Evolutionary conservation across 2,113 vertebrate genomes (phyloP).

Genomic region (Heloderma charlesbogerti): DNA sequence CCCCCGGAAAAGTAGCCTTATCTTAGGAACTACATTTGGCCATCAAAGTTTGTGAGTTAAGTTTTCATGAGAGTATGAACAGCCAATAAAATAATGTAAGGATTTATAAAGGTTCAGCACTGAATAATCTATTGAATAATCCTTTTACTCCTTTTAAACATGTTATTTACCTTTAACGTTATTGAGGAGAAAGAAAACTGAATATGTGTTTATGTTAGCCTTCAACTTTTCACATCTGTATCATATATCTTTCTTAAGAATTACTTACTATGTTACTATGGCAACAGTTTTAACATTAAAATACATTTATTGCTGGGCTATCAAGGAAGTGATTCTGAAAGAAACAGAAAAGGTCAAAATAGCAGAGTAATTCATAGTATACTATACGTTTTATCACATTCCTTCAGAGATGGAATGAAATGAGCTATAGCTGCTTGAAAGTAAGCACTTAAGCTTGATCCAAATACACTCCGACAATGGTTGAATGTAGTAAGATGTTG

Average conservation of each 20-base stretch:
- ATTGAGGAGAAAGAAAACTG: constrained; percentile 63
- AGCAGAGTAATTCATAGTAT: constrained; percentile 59
- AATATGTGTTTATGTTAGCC: constrained; percentile 67
- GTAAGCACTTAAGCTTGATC: constrained; percentile 42
- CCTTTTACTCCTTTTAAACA: constrained; percentile 69
- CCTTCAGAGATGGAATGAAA: constrained; percentile 61
- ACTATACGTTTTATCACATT: constrained; percentile 33
- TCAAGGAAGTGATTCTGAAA: constrained; percentile 68
- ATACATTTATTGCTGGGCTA: constrained; percentile 75
- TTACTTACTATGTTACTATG: constrained; percentile 72
- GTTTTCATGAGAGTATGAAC: constrained; percentile 49
- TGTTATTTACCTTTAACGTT: constrained; percentile 63
- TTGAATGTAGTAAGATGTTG: constrained; percentile 59
- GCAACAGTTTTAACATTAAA: constrained; percentile 74
- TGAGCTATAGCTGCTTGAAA: constrained; percentile 41
- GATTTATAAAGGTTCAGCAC: constrained; percentile 48
- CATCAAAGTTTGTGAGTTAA: constrained; percentile 40
- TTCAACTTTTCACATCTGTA: constrained; percentile 74
- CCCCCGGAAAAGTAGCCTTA: not conserved
- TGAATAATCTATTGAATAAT: constrained; percentile 64
- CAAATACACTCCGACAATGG: constrained; percentile 60
- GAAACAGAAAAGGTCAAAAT: constrained; percentile 61
- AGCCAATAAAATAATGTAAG: constrained; percentile 45
- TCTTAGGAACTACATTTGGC: not conserved
- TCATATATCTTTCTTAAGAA: constrained; percentile 68